Base-by-base conservation (phyloP, 2,113 vertebrate species). In the Barnardius zonarius region DNA sequence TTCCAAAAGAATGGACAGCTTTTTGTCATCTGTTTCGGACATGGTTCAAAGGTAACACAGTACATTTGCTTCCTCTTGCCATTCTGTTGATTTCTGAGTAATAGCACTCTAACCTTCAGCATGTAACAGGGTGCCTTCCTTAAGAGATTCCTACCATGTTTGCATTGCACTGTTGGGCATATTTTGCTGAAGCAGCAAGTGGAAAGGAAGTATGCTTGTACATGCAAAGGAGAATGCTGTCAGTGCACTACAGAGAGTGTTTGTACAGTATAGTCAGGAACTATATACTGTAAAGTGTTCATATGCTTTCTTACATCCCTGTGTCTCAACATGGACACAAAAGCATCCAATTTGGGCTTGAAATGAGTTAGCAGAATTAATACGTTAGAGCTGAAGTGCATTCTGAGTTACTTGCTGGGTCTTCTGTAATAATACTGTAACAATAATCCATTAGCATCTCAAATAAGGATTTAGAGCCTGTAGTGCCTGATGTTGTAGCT, bases 1-100 rank as follows among this genome's bases (percentile, higher is more conserved):
- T 97, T 99, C 99, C 51, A 99, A 98, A 97, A 99, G 98, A 88
- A 98, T 99, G 98, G 99, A 99, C 94, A 97, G 62, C 95, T 99
- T 99, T 93, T 97, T 99, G 51, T 96, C 98, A 17, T 99, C 99
- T 2, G 98, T 99, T 55, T 98, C 98, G 61, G 98, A 95, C 96
- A 99, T 99, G 99, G 98, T 98, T 64, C 98, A 99, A 75, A 99
- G 98, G 99, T 99, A 98, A 98, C 14, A 11, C 20, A 11, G 17
- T 82, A 12, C 55, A 80, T 72, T 6, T 8, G 22, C 37, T 41
- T 81, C 17, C 46, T 83, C 75, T 41, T 66, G 55, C 59, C 4
- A 2, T 70, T 69, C 43, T 18, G 18, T 2, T 79, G 63, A 37
- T 59, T 76, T 63, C 48, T 1, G 4, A 85, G 70, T 70, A 52